These are phyloP conservation scores for Fringilla coelebs DNA, from an alignment of 2,797 vertebrate species.

Conservation along the genomic window DNA sequence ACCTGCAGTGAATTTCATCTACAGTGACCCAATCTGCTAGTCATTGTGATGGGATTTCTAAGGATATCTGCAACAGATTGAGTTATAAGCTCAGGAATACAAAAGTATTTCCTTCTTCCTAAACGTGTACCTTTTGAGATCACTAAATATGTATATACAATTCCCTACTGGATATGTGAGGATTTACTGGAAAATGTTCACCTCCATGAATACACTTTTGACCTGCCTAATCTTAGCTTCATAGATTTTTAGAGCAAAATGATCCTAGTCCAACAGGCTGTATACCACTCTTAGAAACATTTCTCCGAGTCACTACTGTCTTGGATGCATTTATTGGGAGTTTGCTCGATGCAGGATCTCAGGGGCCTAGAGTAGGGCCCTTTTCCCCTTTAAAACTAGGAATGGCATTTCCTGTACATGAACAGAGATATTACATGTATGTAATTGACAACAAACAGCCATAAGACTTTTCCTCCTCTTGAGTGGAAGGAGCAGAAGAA, in stretches of 20 bases:
- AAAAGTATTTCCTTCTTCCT: not conserved
- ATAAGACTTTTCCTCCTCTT: not conserved
- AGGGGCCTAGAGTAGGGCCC: not conserved
- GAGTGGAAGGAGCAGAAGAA: not conserved
- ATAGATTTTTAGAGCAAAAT: not conserved
- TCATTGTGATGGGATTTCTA: not conserved
- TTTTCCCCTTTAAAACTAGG: not conserved
- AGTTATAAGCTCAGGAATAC: not conserved
- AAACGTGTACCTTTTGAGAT: not conserved
- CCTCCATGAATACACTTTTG: not conserved
- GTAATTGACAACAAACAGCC: not conserved
- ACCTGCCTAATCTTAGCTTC: not conserved
- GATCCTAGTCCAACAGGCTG: not conserved
- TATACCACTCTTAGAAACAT: not conserved
- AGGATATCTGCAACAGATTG: not conserved
- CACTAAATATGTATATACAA: not conserved
- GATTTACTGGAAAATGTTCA: not conserved
- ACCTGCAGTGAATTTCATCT: not conserved
- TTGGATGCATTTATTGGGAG: not conserved
- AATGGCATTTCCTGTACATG: not conserved
- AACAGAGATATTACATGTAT: not conserved
- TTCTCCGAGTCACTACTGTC: not conserved
- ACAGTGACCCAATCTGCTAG: not conserved
- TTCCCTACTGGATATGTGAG: not conserved
- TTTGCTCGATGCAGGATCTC: not conserved